phyloP scores from a whole-genome alignment of 2,113 vertebrate species.

The Atherinomorus stipes region DNA sequence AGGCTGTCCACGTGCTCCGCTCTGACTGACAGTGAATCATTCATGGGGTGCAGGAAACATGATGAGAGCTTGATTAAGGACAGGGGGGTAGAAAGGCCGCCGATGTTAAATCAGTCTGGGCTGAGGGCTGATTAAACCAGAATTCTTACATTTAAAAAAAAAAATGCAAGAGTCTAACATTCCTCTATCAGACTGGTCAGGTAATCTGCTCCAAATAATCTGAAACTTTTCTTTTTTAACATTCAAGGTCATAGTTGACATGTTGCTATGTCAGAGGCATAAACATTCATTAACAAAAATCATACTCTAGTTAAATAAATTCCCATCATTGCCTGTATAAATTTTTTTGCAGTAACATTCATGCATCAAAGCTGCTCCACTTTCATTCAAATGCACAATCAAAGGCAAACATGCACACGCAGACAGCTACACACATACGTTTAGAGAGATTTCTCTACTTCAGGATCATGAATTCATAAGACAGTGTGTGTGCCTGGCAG shows the following conservation, averaged over 20 bases:
- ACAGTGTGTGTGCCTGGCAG: conserved; percentile 54
- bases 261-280: not conserved
- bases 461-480: conserved; percentile 75
- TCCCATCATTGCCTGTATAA: not conserved
- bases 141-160: conserved; percentile 49
- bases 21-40: conserved; percentile 75
- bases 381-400: conserved; percentile 46
- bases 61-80: conserved; percentile 76
- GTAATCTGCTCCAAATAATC: not conserved
- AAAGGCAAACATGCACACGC: conserved; percentile 45
- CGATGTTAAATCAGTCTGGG: conserved; percentile 62
- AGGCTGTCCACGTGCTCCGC: conserved; percentile 54
- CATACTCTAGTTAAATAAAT: conserved; percentile 6
- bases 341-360: conserved; percentile 12
- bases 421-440: conserved; percentile 41
- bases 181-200: not conserved
- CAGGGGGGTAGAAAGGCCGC: conserved; percentile 42
- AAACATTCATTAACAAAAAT: not conserved
- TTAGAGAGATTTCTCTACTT: conserved; percentile 56
- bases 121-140: conserved; percentile 59
- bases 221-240: conserved; percentile 14
- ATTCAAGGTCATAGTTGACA: conserved; percentile 13
- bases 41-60: conserved; percentile 60
- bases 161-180: not conserved
- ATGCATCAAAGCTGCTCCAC: conserved; percentile 26